Evolutionary conservation across 2,888 invertebrate genomes (phyloP).

Genomic region (Nomada lathburiana): DNA sequence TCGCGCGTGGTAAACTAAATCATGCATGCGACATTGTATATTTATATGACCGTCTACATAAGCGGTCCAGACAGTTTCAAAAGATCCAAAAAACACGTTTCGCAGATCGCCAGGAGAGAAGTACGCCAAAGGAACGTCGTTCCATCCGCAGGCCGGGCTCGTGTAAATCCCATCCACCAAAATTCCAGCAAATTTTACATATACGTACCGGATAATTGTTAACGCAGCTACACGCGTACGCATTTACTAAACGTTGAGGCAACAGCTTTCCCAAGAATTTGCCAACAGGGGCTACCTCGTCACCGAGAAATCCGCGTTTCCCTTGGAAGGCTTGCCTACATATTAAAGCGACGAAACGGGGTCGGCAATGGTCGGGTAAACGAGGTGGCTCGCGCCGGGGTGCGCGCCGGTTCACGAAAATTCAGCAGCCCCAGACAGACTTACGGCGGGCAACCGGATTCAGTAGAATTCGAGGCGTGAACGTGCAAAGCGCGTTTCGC

Average conservation of each 20-base stretch:
- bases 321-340: not conserved
- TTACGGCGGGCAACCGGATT: slow-evolving; percentile 16
- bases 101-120: no score
- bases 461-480: slow-evolving; percentile 52
- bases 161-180: no score
- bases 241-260: not conserved
- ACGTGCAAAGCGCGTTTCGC: slow-evolving; percentile 55
- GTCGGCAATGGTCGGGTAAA: not conserved
- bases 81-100: no score
- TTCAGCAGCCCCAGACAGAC: not conserved
- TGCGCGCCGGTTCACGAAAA: not conserved
- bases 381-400: not conserved
- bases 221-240: no score
- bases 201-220: no score
- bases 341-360: not conserved
- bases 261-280: not conserved
- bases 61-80: no score
- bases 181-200: no score
- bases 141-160: no score
- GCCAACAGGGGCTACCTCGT: not conserved
- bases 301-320: not conserved
- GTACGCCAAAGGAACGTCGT: no score
- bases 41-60: no score
- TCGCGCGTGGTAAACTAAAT: no score
- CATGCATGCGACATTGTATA: no score